phyloP scores from a whole-genome alignment of 2,797 vertebrate species.

The Sebastes taczanowskii region DNA sequence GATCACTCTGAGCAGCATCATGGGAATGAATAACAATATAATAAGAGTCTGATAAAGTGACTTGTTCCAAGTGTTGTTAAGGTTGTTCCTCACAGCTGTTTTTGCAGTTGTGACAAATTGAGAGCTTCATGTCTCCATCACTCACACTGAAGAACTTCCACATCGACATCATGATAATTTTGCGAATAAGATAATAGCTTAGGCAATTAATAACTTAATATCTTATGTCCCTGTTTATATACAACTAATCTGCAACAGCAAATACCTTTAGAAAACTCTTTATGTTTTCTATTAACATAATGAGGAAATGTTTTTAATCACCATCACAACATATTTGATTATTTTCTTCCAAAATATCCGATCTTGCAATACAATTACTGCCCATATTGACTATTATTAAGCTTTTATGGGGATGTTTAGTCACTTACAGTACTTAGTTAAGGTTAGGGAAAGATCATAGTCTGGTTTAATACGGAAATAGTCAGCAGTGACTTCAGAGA shows the following conservation, averaged over 20 bases:
- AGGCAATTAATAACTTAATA: background rate
- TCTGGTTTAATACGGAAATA: background rate
- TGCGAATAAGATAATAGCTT: background rate
- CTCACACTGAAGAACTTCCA: too few relatives aligned
- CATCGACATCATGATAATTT: background rate
- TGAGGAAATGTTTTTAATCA: background rate
- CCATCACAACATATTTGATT: too few relatives aligned
- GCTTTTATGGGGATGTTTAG: background rate
- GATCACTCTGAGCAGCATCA: background rate
- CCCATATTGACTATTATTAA: too few relatives aligned
- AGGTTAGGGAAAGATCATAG: background rate
- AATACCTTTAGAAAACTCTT: background rate
- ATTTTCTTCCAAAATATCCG: too few relatives aligned
- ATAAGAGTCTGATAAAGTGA: too few relatives aligned
- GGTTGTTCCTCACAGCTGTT: background rate
- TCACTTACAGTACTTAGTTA: background rate
- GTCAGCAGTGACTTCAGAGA: background rate
- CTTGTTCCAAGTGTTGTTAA: too few relatives aligned
- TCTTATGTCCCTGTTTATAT: background rate
- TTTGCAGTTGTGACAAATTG: too few relatives aligned
- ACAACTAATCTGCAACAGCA: background rate
- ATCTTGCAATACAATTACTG: too few relatives aligned
- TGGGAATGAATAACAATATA: too few relatives aligned
- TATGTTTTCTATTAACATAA: background rate
- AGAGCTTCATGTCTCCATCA: too few relatives aligned